Base-by-base conservation (phyloP, 2,113 vertebrate genomes). In the Anoplopoma fimbria region DNA sequence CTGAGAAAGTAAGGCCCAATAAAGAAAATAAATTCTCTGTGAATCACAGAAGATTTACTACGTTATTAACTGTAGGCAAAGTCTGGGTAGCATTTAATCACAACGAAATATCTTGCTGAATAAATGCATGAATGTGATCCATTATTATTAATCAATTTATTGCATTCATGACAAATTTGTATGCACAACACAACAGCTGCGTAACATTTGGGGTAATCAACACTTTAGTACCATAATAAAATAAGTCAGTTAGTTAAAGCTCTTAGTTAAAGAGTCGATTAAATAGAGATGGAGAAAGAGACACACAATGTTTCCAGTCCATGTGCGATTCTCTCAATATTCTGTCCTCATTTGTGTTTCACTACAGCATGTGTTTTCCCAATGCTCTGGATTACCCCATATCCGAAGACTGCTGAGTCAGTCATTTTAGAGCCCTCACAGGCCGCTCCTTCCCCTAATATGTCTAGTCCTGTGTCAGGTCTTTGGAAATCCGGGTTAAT, bases 391-490 rank as follows among this genome's bases (percentile, higher is more conserved):
- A 91, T 90, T 86, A 90, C 57, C 57, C 75, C 60, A 60, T 69
- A 73, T 78, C 60, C 27, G 62, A 79, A 92, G 92, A 87, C 33
- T 77, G 88, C 91, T 74, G 91, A 93, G 83, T 93, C 93, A 89
- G 76, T 63, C 65, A 49, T 75, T 69, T 91, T 72, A 77, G 57
- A 79, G 63, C 53, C 82, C 27, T 88, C 82, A 70, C 67, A 69
- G 83, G 57, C 74, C n/a, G 60, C 64, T 74, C 76, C 76, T 60
- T 68, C 65, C 81, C 82, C 76, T 93, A 93, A 93, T 88, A 90
- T 85, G 89, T 91, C 83, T 87, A 47, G 82, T 88, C 88, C 84
- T 89, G 77, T 93, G 90, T 91, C 87, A 92, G 91, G 87, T 70
- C 83, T 92, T 89, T 83, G 79, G 75, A 83, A 90, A 90, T 88